Base-by-base conservation (phyloP, 2,888 invertebrate species). In the Maniola hyperantus region DNA sequence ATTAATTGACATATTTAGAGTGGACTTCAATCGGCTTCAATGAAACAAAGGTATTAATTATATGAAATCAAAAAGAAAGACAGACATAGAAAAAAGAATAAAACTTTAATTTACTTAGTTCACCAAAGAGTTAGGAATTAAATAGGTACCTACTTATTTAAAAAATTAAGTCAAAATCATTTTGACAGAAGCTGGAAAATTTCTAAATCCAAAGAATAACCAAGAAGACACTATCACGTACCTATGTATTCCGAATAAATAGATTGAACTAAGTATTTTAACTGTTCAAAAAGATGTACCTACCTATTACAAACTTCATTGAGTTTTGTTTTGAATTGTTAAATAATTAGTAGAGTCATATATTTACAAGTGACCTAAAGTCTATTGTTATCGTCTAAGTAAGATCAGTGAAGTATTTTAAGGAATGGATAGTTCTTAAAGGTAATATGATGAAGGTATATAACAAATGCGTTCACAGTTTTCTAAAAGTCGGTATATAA, bases 391-490 rank as follows among this genome's bases (percentile, higher is more conserved):
- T 65, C 54, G 48, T 65, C 20, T 42, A 60, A 53, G 46, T 53
- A 65, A 65, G 65, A 60, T 60, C 65, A 65, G 51, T 15, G 54
- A 65, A 18, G 59, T 36, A n/a, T 36, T 60, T 65, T 54, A 65
- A 54, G 60, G 48, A 65, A 48, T 26, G 50, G 36, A 50, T 46
- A 63, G 44, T 51, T 57, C 50, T 54, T 18, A 54, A 50, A 59
- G 58, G 59, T 33, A 50, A 39, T 60, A 18, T 50, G 65, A 69
- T n/a, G n/a, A n/a, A n/a, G n/a, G n/a, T n/a, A 54, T 55, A 63
- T 64, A 61, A 60, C 57, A 61, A 64, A 51, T 57, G 42, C 58
- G 57, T 11, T 65, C 65, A 70, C 63, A 64, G 68, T 68, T 68
- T 67, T 44, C 51, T 66, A 68, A 64, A 26, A 65, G 51, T 15